A percentile compares a stretch with the other conserved stretches of the same genome.
These are phyloP conservation scores for Rhagoletis zephyria DNA, from an alignment of 1,140 invertebrate genomes.

Conservation along the genomic window DNA sequence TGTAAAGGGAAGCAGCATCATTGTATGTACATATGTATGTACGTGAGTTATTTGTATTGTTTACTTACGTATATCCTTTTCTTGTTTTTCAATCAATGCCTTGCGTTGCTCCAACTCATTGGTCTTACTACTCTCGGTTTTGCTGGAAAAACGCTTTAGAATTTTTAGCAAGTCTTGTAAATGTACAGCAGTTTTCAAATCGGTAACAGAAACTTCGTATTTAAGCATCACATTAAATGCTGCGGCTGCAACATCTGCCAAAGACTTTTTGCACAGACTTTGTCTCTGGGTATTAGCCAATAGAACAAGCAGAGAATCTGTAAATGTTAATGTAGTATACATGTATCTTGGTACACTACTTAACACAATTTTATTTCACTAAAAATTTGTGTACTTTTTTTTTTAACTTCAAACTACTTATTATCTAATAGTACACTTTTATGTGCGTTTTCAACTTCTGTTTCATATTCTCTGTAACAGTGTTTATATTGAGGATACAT, in stretches of 20 bases:
- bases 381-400: no score
- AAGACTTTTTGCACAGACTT: slow-evolving; percentile 56
- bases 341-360: no score
- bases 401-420: no score
- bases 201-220: slow-evolving; percentile 63
- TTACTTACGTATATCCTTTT: slow-evolving; percentile 62
- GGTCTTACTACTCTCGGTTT: slow-evolving; percentile 10
- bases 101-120: slow-evolving; percentile 12
- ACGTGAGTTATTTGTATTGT: no score
- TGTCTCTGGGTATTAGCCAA: slow-evolving; percentile 56
- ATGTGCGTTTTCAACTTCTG: no score
- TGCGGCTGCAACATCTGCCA: slow-evolving; percentile 59
- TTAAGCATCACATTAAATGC: slow-evolving; percentile 63
- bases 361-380: no score
- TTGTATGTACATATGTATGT: no score
- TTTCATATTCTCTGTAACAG: no score
- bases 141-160: slow-evolving; percentile 59
- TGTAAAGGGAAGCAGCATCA: no score
- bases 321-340: background rate
- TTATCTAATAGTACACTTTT: no score
- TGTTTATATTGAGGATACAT: no score
- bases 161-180: slow-evolving; percentile 63
- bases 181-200: slow-evolving; percentile 66
- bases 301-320: slow-evolving; percentile 61
- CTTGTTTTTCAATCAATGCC: slow-evolving; percentile 41